Evolutionary conservation across 1,140 invertebrate genomes (phyloP).

Genomic region (Sycophaga agraensis): DNA sequence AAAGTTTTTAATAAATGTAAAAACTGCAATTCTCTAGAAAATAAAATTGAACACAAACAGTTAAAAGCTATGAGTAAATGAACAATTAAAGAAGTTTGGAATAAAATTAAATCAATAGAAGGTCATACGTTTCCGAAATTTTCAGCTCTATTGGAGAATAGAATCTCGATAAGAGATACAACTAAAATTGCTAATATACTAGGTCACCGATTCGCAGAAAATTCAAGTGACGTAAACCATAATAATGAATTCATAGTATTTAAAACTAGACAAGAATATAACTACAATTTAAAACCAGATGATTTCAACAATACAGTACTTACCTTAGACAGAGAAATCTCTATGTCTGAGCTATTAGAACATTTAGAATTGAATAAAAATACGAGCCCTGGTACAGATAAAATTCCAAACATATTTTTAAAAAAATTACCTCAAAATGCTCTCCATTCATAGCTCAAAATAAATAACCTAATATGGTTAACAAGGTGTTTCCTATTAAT

Average conservation of each 20-base stretch:
- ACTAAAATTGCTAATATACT: conserved; percentile 32
- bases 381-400: conserved; percentile 31
- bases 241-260: conserved; percentile 26
- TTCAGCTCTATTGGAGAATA: too few relatives aligned
- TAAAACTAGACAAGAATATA: conserved; percentile 21
- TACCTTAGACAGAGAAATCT: too few relatives aligned
- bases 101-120: conserved; percentile 10
- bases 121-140: background rate
- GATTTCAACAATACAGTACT: too few relatives aligned
- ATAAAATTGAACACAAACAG: background rate
- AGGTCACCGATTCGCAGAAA: conserved; percentile 34
- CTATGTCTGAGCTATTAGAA: too few relatives aligned
- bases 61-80: background rate
- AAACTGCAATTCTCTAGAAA: background rate
- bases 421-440: conserved; percentile 33
- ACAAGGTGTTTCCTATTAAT: conserved; percentile 34
- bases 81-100: background rate
- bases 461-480: conserved; percentile 37
- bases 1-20: background rate
- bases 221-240: conserved; percentile 37
- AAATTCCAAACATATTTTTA: conserved; percentile 32
- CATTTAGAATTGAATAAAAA: background rate
- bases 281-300: too few relatives aligned
- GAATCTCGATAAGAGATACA: conserved; percentile 29
- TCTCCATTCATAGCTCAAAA: conserved; percentile 25